Percentiles rank a stretch among this genome's conserved stretches.
phyloP scores from a whole-genome alignment of 2,888 invertebrate genomes.

The Clistopyga incitator region DNA sequence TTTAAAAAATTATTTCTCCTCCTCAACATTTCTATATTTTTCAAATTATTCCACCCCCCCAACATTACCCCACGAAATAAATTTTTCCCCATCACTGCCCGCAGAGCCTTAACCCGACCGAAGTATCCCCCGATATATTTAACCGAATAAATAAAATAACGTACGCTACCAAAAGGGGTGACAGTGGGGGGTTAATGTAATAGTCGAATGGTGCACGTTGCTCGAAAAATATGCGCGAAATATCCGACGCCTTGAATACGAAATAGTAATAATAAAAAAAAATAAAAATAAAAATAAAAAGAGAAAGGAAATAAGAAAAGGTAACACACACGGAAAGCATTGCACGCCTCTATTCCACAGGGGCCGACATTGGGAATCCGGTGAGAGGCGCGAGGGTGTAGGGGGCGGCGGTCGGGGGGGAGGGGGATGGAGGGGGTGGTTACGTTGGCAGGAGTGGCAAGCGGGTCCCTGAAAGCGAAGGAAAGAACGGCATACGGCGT shows the following conservation, averaged over 20 bases:
- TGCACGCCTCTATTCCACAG: constrained; percentile 63
- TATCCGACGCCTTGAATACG: constrained; percentile 66
- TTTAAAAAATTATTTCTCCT: too few species aligned
- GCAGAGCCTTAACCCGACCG: not conserved
- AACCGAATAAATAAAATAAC: constrained; percentile 32
- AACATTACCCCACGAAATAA: not conserved
- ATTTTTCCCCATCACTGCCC: not conserved
- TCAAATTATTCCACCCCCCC: too few species aligned
- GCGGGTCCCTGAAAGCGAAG: constrained; percentile 64
- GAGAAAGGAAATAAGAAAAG: constrained; percentile 60
- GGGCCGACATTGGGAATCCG: constrained; percentile 66
- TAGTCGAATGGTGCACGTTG: constrained; percentile 56
- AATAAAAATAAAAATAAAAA: constrained; percentile 53
- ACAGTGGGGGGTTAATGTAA: constrained; percentile 66
- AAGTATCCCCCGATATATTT: not conserved
- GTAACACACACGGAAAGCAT: constrained; percentile 61
- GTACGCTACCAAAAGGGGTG: constrained; percentile 58
- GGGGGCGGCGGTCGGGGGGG: constrained; percentile 6
- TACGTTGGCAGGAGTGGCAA: constrained; percentile 50
- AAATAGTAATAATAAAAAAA: constrained; percentile 68
- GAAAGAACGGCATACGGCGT: constrained; percentile 75
- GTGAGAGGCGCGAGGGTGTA: constrained; percentile 56
- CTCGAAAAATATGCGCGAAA: constrained; percentile 56
- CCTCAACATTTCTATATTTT: too few species aligned
- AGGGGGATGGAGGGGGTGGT: constrained; percentile 2